Conservation (phyloP, 2,113 vertebrate genomes). For the Megaceryle torquata region DNA sequence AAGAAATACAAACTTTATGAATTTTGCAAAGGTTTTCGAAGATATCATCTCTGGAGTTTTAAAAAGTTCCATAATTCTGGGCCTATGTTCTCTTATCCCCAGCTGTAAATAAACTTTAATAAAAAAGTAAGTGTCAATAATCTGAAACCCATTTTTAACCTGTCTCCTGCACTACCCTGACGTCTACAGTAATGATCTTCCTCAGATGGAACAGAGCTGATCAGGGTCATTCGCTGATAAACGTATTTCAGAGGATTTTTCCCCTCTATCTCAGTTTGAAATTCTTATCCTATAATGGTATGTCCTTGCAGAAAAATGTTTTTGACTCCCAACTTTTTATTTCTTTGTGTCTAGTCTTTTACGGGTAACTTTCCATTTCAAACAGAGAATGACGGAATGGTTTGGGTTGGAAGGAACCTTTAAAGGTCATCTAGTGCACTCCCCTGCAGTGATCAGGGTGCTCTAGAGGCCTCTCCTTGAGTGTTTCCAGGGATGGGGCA, state of each 20-base stretch:
- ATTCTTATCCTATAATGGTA: slow-evolving; percentile 67
- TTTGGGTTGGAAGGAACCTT: too few species aligned
- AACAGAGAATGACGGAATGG: not conserved
- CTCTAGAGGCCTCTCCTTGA: too few species aligned
- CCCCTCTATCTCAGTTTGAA: slow-evolving; percentile 64
- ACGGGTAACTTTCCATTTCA: slow-evolving; percentile 7
- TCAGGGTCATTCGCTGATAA: slow-evolving; percentile 78
- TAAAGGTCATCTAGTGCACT: too few species aligned
- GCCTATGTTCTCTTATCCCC: slow-evolving; percentile 52
- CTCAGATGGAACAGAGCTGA: slow-evolving; percentile 68
- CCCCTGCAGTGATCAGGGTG: too few species aligned
- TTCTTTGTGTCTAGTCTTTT: slow-evolving; percentile 3
- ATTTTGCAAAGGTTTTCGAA: slow-evolving; percentile 61
- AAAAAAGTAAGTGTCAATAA: slow-evolving; percentile 70
- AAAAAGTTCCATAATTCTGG: slow-evolving; percentile 57
- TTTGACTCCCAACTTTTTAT: slow-evolving; percentile 36
- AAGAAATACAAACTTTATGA: slow-evolving; percentile 45
- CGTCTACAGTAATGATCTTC: slow-evolving; percentile 54
- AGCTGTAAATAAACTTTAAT: slow-evolving; percentile 71
- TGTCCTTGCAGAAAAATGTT: slow-evolving; percentile 57
- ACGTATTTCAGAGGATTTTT: slow-evolving; percentile 75
- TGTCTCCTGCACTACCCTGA: slow-evolving; percentile 60
- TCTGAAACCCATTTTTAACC: slow-evolving; percentile 73
- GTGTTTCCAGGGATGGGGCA: too few species aligned
- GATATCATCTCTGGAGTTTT: slow-evolving; percentile 65